Base-by-base conservation (phyloP, 2,113 vertebrate species). In the Pavo muticus region DNA sequence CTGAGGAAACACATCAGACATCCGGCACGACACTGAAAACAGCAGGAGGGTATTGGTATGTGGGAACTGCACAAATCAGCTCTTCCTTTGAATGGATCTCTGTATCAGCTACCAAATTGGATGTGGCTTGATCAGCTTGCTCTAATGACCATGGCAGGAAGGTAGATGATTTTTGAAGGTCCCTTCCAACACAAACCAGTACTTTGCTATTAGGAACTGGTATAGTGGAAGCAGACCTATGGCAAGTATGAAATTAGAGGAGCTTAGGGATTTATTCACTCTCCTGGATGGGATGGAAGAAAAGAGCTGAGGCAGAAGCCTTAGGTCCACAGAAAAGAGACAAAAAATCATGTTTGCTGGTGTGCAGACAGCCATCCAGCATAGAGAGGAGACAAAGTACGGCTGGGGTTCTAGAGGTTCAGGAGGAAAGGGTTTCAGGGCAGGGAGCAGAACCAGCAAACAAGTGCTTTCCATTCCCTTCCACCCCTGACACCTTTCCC, bases 381-480 rank as follows among this genome's bases (percentile, higher is more conserved):
- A 54, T 16, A 29, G 25, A 54, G 52, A 54, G 27, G 25, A 54
- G 27, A 54, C 14, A 54, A 29, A 54, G 52, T 54, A 54, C 29
- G 64, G 63, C 71, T 90, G 48, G 16, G 27, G 21, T 45, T 91
- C 75, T 68, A 40, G 50, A 88, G 83, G 60, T 90, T 95, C 80
- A 85, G 29, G 73, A 94, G 79, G 47, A 30, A 91, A 93, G 42
- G 35, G 72, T 91, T 87, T 91, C 77, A 84, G 94, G 85, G 70
- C 61, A 95, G 81, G 73, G 65, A 94, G 47, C 56, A 82, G 73
- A 94, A 88, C 84, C 91, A 92, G 84, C 9, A 64, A 92, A 37
- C 0, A 3, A 95, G 77, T 91, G 67, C 85, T 92, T 60, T 88
- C 29, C 21, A 56, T 83, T 60, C 83, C 74, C 95, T 1, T 2